Conservation (phyloP, 2,113 vertebrate genomes). For the Leptosomus discolor region DNA sequence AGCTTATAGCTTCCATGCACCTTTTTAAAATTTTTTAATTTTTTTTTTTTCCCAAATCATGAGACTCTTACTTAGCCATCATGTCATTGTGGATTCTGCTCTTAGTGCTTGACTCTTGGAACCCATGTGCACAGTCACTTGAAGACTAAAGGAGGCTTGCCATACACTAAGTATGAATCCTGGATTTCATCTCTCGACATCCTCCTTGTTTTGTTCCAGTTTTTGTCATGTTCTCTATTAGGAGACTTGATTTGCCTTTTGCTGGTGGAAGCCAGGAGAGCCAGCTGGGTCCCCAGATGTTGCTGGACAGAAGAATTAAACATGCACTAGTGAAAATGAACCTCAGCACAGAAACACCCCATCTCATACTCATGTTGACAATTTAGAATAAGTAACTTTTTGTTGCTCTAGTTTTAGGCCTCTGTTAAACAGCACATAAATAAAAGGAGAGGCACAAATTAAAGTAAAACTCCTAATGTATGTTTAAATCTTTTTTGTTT, state of each 20-base stretch:
- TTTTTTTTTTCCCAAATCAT: neutral
- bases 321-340: neutral
- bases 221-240: neutral
- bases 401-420: neutral
- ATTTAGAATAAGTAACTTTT: neutral
- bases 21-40: neutral
- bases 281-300: neutral
- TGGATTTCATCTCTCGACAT: neutral
- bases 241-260: neutral
- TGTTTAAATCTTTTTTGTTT: neutral
- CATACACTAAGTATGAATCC: neutral
- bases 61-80: neutral
- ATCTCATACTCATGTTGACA: neutral
- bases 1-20: neutral
- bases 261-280: neutral
- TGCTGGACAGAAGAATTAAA: neutral
- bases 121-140: neutral
- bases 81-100: neutral
- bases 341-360: neutral
- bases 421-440: neutral
- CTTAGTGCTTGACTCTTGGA: neutral
- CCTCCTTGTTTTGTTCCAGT: neutral
- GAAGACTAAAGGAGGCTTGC: neutral
- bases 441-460: neutral
- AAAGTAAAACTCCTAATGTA: neutral